Percentiles rank a stretch among this genome's conserved stretches.
phyloP scores from a whole-genome alignment of 2,797 vertebrate genomes.

The Onychomys torridus region DNA sequence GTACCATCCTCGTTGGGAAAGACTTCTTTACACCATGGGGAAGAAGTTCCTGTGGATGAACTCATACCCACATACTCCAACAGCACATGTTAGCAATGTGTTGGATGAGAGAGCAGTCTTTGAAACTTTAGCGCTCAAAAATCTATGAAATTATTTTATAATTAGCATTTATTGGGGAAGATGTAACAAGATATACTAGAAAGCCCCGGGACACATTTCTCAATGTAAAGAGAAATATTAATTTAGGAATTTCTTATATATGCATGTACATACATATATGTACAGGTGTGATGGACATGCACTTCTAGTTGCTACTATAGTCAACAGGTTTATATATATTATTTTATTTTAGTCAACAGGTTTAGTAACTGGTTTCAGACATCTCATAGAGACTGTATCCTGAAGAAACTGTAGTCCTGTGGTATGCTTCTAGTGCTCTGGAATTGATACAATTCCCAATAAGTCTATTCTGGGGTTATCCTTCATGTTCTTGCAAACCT shows the following conservation, averaged over 20 bases:
- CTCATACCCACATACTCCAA: rapidly evolving
- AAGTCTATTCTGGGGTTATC: background rate
- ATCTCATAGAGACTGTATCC: background rate
- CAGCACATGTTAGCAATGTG: background rate
- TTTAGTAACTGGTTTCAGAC: background rate
- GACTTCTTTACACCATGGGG: background rate
- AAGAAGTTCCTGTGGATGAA: too few relatives aligned
- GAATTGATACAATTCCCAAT: background rate
- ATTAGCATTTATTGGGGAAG: background rate
- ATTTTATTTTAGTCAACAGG: too few relatives aligned
- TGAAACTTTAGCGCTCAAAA: background rate
- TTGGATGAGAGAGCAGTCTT: rapidly evolving
- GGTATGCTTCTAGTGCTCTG: background rate
- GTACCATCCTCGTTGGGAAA: background rate
- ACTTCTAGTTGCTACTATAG: background rate
- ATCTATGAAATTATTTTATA: background rate
- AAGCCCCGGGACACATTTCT: background rate
- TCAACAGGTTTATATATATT: background rate
- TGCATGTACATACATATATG: too few relatives aligned
- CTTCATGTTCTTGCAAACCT: background rate
- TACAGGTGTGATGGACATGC: too few relatives aligned
- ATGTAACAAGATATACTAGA: background rate
- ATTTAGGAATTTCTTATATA: background rate
- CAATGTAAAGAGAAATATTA: background rate
- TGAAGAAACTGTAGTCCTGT: background rate